These are phyloP conservation scores for Odiellus spinosus DNA, from an alignment of 2,888 invertebrate genomes.

Conservation along the genomic window DNA sequence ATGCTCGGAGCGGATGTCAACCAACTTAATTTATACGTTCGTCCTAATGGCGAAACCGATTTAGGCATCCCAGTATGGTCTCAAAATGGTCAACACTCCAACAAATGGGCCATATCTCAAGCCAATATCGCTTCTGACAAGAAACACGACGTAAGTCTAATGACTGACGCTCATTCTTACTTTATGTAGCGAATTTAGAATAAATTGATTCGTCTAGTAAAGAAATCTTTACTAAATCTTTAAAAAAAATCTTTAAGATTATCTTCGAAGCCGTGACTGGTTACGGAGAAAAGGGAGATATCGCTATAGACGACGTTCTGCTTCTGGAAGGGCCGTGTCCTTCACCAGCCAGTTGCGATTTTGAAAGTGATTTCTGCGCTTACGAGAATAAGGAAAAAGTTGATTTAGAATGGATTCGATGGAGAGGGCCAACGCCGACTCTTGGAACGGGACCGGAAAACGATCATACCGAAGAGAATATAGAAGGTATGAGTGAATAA, in stretches of 20 bases:
- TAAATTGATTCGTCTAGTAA: neutral
- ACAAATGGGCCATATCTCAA: slow-evolving; percentile 16
- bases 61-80: slow-evolving; percentile 11
- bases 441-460: slow-evolving; percentile 11
- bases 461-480: slow-evolving; percentile 13
- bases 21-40: slow-evolving; percentile 12
- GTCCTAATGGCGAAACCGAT: neutral
- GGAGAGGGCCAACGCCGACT: slow-evolving; percentile 11
- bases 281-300: slow-evolving; percentile 9
- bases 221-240: neutral
- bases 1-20: slow-evolving; percentile 25
- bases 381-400: slow-evolving; percentile 12
- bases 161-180: neutral
- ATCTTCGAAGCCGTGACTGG: slow-evolving; percentile 12
- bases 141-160: slow-evolving; percentile 11
- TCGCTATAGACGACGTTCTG: slow-evolving; percentile 17
- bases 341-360: slow-evolving; percentile 15
- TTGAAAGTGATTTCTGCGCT: slow-evolving; percentile 15
- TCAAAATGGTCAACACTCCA: slow-evolving; percentile 6
- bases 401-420: slow-evolving; percentile 13
- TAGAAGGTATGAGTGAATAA: slow-evolving; percentile 6
- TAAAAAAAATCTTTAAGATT: slow-evolving; percentile 3
- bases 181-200: neutral
- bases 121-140: slow-evolving; percentile 7
- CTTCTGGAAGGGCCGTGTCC: slow-evolving; percentile 13